A percentile compares a stretch with the other conserved stretches of the same genome.
phyloP scores from a whole-genome alignment of 2,113 vertebrate species.

The Lepisosteus osseus region DNA sequence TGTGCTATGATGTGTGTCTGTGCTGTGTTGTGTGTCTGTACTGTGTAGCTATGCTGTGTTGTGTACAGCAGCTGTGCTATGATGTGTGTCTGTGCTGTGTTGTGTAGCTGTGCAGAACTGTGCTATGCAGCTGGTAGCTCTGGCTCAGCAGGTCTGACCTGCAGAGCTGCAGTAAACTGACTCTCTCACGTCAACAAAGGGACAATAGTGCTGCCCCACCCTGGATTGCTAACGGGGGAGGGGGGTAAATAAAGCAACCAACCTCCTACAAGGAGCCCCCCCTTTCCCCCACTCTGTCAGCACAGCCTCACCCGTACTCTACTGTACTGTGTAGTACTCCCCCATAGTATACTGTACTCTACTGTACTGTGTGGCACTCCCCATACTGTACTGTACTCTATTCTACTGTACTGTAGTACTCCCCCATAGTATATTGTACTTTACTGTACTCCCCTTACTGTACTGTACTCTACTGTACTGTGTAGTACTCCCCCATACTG shows the following conservation, averaged over 20 bases:
- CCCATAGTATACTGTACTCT: too few species aligned
- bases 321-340: too few species aligned
- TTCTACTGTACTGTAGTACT: too few species aligned
- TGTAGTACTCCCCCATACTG: slow-evolving; percentile 11
- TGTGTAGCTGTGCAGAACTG: neutral
- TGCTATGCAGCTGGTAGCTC: slow-evolving; percentile 44
- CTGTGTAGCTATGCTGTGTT: too few species aligned
- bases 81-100: neutral
- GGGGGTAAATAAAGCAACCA: neutral
- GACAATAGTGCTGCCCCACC: neutral
- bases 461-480: slow-evolving; percentile 18
- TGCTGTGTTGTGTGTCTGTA: neutral
- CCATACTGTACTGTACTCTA: too few species aligned
- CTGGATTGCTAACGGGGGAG: neutral
- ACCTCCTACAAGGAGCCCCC: neutral
- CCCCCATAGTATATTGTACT: neutral
- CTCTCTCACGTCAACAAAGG: slow-evolving; percentile 35
- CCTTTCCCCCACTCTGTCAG: neutral
- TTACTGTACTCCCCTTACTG: neutral
- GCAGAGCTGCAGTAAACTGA: slow-evolving; percentile 52
- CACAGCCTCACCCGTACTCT: neutral
- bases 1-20: neutral
- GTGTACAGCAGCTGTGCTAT: neutral
- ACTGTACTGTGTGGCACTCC: too few species aligned
- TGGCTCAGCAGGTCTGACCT: slow-evolving; percentile 61